Conservation (phyloP, 2,113 vertebrate genomes). For the Parus major region DNA sequence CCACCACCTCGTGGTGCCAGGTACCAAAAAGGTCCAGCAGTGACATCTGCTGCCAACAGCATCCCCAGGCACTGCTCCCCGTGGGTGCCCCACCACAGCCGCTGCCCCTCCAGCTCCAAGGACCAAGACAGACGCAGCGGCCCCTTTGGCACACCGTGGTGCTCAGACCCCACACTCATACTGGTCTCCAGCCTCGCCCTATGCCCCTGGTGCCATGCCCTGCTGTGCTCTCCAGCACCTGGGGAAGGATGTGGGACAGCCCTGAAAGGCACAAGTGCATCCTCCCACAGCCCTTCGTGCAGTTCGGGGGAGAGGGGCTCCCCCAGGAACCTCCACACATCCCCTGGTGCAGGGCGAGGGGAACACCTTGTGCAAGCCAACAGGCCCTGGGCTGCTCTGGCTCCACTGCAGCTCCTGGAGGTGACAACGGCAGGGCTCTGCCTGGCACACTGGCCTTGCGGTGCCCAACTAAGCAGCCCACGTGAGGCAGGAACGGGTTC, state of each 20-base stretch:
- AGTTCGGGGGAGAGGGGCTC: neutral
- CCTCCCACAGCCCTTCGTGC: neutral
- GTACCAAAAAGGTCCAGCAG: neutral
- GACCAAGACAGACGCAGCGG: accelerated
- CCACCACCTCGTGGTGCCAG: accelerated
- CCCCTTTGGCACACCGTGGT: accelerated
- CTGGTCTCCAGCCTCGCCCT: neutral
- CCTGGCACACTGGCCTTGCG: neutral
- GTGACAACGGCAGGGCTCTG: neutral
- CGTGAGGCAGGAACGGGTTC: neutral
- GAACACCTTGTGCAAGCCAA: neutral
- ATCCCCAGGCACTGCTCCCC: neutral
- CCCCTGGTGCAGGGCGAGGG: accelerated
- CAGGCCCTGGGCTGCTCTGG: accelerated
- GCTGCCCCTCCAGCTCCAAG: neutral
- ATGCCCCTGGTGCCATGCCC: too few relatives aligned
- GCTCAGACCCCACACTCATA: accelerated
- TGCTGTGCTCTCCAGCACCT: accelerated
- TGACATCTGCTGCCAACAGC: neutral
- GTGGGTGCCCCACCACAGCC: accelerated
- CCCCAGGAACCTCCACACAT: neutral
- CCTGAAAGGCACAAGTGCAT: accelerated
- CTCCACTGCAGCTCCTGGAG: neutral
- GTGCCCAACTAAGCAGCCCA: neutral
- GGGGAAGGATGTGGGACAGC: neutral